Conservation (phyloP, 1,140 invertebrate genomes). For the Lasioglossum albipes region DNA sequence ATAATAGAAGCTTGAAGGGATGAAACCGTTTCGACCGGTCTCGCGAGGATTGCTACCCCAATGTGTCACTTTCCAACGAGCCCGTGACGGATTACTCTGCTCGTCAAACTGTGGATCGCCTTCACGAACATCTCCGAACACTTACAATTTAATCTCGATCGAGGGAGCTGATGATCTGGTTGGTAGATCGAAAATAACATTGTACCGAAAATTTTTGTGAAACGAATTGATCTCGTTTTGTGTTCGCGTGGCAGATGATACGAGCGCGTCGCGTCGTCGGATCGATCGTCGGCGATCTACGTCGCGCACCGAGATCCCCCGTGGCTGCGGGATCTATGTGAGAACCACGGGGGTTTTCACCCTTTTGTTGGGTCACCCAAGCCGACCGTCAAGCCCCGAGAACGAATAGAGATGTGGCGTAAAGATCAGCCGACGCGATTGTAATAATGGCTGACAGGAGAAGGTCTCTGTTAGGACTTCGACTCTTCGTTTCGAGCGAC, state of each 20-base stretch:
- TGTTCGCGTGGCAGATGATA: background rate
- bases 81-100: too few relatives aligned
- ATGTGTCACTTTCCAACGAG: too few relatives aligned
- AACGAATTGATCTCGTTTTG: background rate
- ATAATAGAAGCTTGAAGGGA: too few relatives aligned
- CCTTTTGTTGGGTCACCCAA: conserved; percentile 70
- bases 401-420: conserved; percentile 70
- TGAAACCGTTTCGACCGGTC: too few relatives aligned
- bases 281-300: conserved; percentile 18
- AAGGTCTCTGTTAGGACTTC: conserved; percentile 51
- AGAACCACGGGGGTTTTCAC: conserved; percentile 67
- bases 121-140: too few relatives aligned
- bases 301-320: conserved; percentile 14
- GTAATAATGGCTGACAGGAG: conserved; percentile 62
- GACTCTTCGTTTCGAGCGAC: background rate
- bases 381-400: conserved; percentile 51
- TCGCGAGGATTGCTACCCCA: too few relatives aligned
- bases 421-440: conserved; percentile 67
- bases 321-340: conserved; percentile 30
- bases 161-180: too few relatives aligned
- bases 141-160: too few relatives aligned
- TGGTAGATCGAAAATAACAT: too few relatives aligned
- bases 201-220: too few relatives aligned
- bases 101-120: too few relatives aligned
- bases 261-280: background rate